Evolutionary conservation across 92 coral and sea anemone species (phyloP).

Genomic region (Porites cylindrica): DNA sequence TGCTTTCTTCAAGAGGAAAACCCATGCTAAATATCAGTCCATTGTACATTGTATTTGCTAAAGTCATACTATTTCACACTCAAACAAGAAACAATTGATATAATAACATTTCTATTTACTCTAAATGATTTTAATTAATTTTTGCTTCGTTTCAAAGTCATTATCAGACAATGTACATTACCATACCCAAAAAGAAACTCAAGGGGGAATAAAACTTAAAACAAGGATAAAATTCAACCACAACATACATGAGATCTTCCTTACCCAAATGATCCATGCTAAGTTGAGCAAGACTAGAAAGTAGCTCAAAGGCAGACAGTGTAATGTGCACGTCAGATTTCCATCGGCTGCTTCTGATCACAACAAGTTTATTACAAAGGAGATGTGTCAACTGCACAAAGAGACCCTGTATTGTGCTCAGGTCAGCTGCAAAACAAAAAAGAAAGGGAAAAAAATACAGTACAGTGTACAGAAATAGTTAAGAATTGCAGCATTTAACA

Average conservation of each 20-base stretch:
- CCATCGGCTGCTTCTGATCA: conserved; percentile 93
- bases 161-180: too few relatives aligned
- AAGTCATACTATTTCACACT: too few relatives aligned
- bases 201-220: neutral
- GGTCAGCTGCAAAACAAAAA: conserved; percentile 48
- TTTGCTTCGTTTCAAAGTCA: too few relatives aligned
- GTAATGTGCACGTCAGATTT: conserved; percentile 94
- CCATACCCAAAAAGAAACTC: neutral
- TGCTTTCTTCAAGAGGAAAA: too few relatives aligned
- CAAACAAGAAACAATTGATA: too few relatives aligned
- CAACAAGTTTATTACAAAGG: conserved; percentile 92
- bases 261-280: conserved; percentile 74
- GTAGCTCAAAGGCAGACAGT: conserved; percentile 88
- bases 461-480: neutral
- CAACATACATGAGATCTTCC: neutral
- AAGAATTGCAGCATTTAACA: neutral
- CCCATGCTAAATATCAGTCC: too few relatives aligned
- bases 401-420: conserved; percentile 84
- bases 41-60: too few relatives aligned
- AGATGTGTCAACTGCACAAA: conserved; percentile 92
- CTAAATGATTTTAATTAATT: too few relatives aligned
- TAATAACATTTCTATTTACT: too few relatives aligned
- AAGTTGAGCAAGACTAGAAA: conserved; percentile 87
- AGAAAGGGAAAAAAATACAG: too few relatives aligned
- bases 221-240: neutral